Percentiles rank a stretch among this genome's conserved stretches.
Evolutionary conservation across 2,797 vertebrate species (phyloP).

Genomic region (Phaenicophaeus curvirostris): DNA sequence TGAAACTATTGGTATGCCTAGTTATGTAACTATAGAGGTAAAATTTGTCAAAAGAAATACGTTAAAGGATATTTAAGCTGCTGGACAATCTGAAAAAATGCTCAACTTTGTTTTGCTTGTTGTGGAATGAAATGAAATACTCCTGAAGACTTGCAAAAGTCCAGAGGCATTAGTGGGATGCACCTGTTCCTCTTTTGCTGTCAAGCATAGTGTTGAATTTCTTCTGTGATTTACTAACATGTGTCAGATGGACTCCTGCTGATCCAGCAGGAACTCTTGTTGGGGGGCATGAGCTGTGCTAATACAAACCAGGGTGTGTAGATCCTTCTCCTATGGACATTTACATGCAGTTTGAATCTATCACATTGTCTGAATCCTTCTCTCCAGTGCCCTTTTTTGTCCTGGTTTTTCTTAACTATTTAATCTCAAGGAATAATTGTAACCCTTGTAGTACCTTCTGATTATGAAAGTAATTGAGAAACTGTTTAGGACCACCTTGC

Average conservation of each 20-base stretch:
- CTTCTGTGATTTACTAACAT: constrained; percentile 4
- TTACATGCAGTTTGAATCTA: not conserved
- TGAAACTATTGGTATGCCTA: not conserved
- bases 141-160: not conserved
- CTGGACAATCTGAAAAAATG: not conserved
- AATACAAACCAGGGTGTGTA: not conserved
- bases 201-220: not conserved
- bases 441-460: not conserved
- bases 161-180: not conserved
- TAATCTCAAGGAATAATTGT: not conserved
- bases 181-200: constrained; percentile 38
- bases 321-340: not conserved
- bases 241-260: not conserved
- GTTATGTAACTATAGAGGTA: not conserved
- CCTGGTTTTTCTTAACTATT: not conserved
- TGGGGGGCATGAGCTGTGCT: not conserved
- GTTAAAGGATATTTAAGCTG: not conserved
- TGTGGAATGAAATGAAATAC: not conserved
- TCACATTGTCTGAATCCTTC: not conserved
- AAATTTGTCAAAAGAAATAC: not conserved
- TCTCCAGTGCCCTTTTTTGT: not conserved
- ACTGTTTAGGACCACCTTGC: not conserved
- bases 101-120: not conserved
- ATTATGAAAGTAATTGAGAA: not conserved
- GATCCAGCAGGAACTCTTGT: not conserved